Conservation (phyloP, 2,113 vertebrate species). For the zebrafish (Danio rerio) region GRCz12tu NC_133183.1:13816501-13817000, state of each 20-base stretch:
- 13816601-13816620: conserved; percentile 8
- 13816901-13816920: conserved; percentile 17
- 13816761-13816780: neutral
- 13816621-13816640: conserved; percentile 31
- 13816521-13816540: neutral
- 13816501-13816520: conserved; percentile 23
- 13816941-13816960: neutral
- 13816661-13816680: conserved; percentile 24
- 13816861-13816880: conserved; percentile 4
- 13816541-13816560: conserved; percentile 23
- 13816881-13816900: neutral
- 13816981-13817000: conserved; percentile 5
- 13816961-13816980: conserved; percentile 7
- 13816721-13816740: conserved; percentile 26
- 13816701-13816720: conserved; percentile 25
- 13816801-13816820: neutral
- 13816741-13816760: neutral
- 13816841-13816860: neutral
- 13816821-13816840: neutral
- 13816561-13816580: conserved; percentile 36
- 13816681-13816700: conserved; percentile 46
- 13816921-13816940: neutral
- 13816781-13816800: neutral
- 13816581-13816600: conserved; percentile 46
- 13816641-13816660: conserved; percentile 54